Base-by-base conservation (phyloP, 2,797 vertebrate genomes). In the Myripristis murdjan region DNA sequence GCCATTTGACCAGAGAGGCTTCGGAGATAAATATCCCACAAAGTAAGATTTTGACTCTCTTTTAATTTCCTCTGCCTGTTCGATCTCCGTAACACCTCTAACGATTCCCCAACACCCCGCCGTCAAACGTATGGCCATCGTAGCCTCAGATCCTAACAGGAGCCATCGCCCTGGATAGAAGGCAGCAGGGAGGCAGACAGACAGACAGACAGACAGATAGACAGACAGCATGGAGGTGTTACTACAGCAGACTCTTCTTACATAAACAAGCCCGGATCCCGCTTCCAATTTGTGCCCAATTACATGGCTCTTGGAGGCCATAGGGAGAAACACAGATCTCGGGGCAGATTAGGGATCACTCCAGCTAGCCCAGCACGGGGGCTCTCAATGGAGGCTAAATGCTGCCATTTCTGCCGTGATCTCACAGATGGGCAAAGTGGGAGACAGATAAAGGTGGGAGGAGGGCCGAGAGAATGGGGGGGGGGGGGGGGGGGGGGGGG, bases 251-350 rank as follows among this genome's bases (percentile, higher is more conserved):
- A 79, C 56, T 74, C 77, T 59, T 73, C 78, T 90, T 89, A 85
- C 79, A 86, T 80, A 89, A 88, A 89, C 84, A 88, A 66, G 77
- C 79, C 78, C 73, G 67, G 78, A 79, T 79, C 70, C 76, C 77
- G 65, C 55, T 79, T 87, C 77, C 88, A 87, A 86, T 90, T 85
- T 81, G 71, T 84, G 82, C 63, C 79, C 88, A 86, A 87, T 92
- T 89, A 89, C 86, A 89, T 31, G 74, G 75, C 71, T 76, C 72
- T 89, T 77, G 71, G 59, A 71, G 85, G 83, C 82, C 84, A 84
- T 10, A 16, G 70, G 79, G 71, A 83, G 74, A 56, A 83, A 86
- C 83, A 81, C 73, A 81, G 85, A 93, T 92, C 83, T 82, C 57
- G 56, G 74, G 75, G 71, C 80, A 84, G 90, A 91, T 88, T 75